phyloP scores from a whole-genome alignment of 2,113 vertebrate genomes.

The human (Homo sapiens) region GRCh38 chr2:146235501-146236000 shows the following conservation, averaged over 20 bases:
- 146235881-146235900: background rate
- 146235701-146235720: background rate
- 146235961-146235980: background rate
- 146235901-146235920: background rate
- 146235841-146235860: background rate
- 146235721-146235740: background rate
- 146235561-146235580: background rate
- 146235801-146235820: background rate
- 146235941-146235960: background rate
- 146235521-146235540: background rate
- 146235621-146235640: background rate
- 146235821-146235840: background rate
- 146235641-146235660: conserved; percentile 9
- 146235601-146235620: background rate
- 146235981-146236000: background rate
- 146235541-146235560: too few relatives aligned
- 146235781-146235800: background rate
- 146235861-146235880: background rate
- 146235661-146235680: background rate
- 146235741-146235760: background rate
- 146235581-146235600: background rate
- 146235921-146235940: background rate
- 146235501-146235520: background rate
- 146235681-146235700: background rate
- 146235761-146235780: background rate